These are phyloP conservation scores for Lamprologus tigripictilis DNA, from an alignment of 2,113 vertebrate genomes.

Conservation along the genomic window DNA sequence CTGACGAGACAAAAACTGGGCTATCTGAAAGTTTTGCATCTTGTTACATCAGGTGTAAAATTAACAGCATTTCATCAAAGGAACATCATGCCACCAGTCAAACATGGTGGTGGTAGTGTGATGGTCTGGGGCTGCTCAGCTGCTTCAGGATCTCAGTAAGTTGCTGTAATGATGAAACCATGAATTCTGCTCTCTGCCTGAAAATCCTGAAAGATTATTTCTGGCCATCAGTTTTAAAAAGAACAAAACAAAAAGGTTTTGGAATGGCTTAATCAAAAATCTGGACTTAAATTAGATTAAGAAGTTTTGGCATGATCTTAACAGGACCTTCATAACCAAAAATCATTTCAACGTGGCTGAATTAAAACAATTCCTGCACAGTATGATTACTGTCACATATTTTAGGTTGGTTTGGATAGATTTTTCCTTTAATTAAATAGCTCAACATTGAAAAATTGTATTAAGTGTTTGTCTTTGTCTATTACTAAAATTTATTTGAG, in stretches of 20 bases:
- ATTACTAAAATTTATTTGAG: background rate
- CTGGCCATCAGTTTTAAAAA: background rate
- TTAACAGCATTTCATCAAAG: background rate
- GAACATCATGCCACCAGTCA: accelerated
- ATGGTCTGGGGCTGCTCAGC: accelerated
- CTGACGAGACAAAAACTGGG: background rate
- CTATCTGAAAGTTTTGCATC: background rate
- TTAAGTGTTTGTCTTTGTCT: background rate
- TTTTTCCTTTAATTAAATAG: background rate
- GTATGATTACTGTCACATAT: background rate
- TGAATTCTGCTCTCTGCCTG: background rate
- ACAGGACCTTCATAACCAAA: background rate
- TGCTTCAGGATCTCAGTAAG: background rate
- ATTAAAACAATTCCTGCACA: background rate
- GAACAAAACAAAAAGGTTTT: background rate
- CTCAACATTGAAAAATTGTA: background rate
- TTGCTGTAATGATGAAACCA: background rate
- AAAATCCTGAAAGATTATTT: background rate
- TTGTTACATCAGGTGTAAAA: background rate
- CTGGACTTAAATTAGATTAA: background rate
- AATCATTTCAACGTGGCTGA: background rate
- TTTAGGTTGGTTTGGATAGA: background rate
- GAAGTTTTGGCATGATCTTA: background rate
- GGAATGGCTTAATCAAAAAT: background rate
- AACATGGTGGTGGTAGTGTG: background rate